Evolutionary conservation across 2,113 vertebrate species (phyloP).

Genomic region (Mystacornis crossleyi): DNA sequence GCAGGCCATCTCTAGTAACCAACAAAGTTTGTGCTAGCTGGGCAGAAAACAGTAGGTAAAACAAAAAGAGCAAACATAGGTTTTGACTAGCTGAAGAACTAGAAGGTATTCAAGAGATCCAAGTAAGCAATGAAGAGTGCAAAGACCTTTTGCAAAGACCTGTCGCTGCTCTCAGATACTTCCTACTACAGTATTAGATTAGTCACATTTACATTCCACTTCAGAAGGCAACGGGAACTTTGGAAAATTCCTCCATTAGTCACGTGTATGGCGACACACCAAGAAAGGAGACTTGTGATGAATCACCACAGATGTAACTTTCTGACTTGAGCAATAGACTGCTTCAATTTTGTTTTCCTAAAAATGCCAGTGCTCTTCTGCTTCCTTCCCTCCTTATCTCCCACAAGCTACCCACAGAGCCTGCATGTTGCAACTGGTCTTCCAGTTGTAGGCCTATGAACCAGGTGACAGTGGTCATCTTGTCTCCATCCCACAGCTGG

Average conservation of each 20-base stretch:
- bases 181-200: background rate
- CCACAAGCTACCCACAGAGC: background rate
- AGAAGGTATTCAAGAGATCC: background rate
- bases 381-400: background rate
- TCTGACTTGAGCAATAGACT: background rate
- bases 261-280: rapidly evolving
- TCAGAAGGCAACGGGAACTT: background rate
- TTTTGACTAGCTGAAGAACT: background rate
- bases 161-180: background rate
- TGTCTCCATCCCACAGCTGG: background rate
- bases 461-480: background rate
- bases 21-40: background rate
- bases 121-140: background rate
- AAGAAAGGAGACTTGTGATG: background rate
- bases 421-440: background rate
- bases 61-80: background rate
- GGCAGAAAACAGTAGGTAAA: background rate
- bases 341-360: background rate
- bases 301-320: background rate
- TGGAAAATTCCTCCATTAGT: background rate
- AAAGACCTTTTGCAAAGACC: background rate
- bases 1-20: background rate
- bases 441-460: background rate
- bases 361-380: background rate
- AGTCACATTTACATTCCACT: background rate